phyloP scores from a whole-genome alignment of 2,797 vertebrate species.

The Gephyroberyx darwinii region DNA sequence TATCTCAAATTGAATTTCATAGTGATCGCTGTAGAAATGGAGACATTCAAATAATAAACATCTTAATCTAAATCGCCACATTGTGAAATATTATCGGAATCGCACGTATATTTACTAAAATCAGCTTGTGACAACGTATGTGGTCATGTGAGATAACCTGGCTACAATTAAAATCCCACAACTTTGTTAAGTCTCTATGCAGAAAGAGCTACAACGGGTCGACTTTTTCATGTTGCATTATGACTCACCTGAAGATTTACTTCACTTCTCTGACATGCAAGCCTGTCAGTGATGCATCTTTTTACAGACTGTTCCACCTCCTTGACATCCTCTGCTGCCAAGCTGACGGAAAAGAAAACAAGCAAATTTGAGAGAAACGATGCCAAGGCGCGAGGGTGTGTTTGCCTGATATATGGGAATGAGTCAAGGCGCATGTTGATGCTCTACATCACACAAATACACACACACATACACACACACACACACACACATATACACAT shows the following conservation, averaged over 20 bases:
- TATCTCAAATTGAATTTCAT: too few relatives aligned
- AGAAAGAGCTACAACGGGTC: conserved; percentile 21
- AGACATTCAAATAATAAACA: background rate
- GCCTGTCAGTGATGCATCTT: conserved; percentile 60
- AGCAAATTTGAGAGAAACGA: conserved; percentile 62
- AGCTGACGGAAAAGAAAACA: conserved; percentile 68
- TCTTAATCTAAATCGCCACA: too few relatives aligned
- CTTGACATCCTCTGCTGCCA: conserved; percentile 61
- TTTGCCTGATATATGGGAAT: conserved; percentile 66
- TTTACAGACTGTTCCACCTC: conserved; percentile 57
- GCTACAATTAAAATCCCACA: background rate
- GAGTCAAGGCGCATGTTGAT: conserved; percentile 66
- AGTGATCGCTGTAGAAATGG: too few relatives aligned
- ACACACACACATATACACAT: conserved; percentile 24
- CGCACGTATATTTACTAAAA: background rate
- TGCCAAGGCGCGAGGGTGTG: conserved; percentile 62
- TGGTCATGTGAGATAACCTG: background rate
- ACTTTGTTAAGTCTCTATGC: background rate
- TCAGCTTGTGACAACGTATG: background rate
- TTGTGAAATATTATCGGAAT: too few relatives aligned
- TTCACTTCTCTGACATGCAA: conserved; percentile 60
- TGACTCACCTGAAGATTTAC: conserved; percentile 70
- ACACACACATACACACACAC: background rate
- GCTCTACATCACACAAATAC: conserved; percentile 14
- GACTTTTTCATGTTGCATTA: conserved; percentile 24